Conservation (phyloP, 2,797 vertebrate species). For the Forpus xanthops region DNA sequence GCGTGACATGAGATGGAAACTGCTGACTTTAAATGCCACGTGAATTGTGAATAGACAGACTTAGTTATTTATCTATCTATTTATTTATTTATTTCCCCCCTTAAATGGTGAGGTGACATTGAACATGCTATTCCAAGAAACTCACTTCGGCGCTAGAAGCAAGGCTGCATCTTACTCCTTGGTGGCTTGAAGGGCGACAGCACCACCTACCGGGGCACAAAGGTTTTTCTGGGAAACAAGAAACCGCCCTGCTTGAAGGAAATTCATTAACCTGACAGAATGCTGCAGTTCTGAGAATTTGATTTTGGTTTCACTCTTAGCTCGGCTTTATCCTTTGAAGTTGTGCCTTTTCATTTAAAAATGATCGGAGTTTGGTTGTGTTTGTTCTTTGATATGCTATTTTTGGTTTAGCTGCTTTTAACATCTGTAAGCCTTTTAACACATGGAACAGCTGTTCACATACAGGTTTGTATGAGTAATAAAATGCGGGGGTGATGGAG, state of each 20-base stretch:
- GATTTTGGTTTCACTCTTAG: neutral
- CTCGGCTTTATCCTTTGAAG: neutral
- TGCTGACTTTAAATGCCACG: neutral
- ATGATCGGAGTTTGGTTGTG: neutral
- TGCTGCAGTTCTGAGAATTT: neutral
- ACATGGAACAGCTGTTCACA: neutral
- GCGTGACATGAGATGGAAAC: neutral
- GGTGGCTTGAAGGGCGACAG: neutral
- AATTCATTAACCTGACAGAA: neutral
- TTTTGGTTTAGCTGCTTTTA: neutral
- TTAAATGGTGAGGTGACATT: neutral
- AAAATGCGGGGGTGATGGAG: neutral
- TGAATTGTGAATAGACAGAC: neutral
- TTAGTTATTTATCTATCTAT: neutral
- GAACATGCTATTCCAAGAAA: neutral
- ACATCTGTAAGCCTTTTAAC: neutral
- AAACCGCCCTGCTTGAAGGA: neutral
- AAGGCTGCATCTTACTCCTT: neutral
- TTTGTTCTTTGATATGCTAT: neutral
- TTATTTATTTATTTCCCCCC: neutral
- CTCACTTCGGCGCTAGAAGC: neutral
- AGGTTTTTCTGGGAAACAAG: neutral
- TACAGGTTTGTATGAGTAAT: neutral
- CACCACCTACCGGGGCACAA: conserved; percentile 1
- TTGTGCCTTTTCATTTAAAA: neutral